Evolutionary conservation across 2,888 invertebrate genomes (phyloP), one percentile per base, ranked within the genome.

Genomic region (Pseudococcus longispinus): DNA sequence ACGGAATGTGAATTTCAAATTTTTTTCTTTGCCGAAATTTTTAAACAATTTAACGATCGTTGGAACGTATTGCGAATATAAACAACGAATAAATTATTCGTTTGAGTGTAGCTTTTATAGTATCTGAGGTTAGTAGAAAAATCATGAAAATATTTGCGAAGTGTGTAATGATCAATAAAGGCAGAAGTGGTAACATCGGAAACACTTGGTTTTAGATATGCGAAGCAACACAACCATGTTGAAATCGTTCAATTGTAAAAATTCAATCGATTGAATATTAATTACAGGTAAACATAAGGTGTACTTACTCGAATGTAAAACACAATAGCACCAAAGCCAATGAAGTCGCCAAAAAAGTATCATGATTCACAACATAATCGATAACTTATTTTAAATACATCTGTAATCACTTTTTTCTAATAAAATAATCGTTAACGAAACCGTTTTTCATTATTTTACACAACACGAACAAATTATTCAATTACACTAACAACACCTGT

Each of bases 331-430:
- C 77, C 77, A 80, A 42, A 80, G 77, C 77, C 77, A 80, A 80
- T 42, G 77, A 80, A 80, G 42, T 80, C 77, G 37, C 77, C 77
- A 80, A 42, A 80, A 80, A 37, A 42, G 32, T 20, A 80, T 42
- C 77, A 80, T 80, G 77, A 42, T 80, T 80, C 77, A 80, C 77
- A 42, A 80, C 77, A 80, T 80, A 80, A 80, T 42, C 77, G 77
- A 42, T 80, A 42, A n/a, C 37, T 80, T 80, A 70, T 70, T 70
- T 29, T 70, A 70, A 70, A 70, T 70, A 70, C 70, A 29, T 29
- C 18, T 1, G 18, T 6, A 70, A 6, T 70, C 70, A 70, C 70
- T 70, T 70, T 18, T 60, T 29, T 18, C 18, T 29, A 29, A 70
- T 29, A 26, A 29, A 70, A 29, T 70, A 70, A 29, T 29, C 70